A percentile compares a stretch with the other conserved stretches of the same genome.
These are phyloP conservation scores for Zele albiditarsus DNA, from an alignment of 2,888 invertebrate genomes.

Conservation along the genomic window DNA sequence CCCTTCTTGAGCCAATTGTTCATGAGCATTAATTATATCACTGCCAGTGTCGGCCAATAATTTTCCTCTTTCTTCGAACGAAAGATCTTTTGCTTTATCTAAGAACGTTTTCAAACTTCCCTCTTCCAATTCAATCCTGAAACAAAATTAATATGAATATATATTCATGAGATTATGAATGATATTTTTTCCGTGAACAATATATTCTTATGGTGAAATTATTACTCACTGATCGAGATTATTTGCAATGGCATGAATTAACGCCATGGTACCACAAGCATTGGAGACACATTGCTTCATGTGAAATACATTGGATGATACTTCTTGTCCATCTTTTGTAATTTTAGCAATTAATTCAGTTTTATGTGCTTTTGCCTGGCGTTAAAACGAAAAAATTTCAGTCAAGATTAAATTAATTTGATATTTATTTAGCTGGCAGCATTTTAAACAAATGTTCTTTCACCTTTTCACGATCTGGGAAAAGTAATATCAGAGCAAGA, in stretches of 20 bases:
- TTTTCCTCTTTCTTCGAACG: slow-evolving; percentile 84
- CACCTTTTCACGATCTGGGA: slow-evolving; percentile 86
- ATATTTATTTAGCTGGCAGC: slow-evolving; percentile 27
- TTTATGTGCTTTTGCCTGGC: slow-evolving; percentile 81
- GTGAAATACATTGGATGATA: slow-evolving; percentile 84
- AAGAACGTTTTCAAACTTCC: slow-evolving; percentile 87
- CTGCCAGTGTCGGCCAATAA: slow-evolving; percentile 80
- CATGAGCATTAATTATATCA: slow-evolving; percentile 86
- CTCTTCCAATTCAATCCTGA: slow-evolving; percentile 80
- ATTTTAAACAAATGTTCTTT: slow-evolving; percentile 6
- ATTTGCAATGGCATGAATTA: slow-evolving; percentile 95
- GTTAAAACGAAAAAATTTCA: slow-evolving; percentile 49
- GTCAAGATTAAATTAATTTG: not conserved
- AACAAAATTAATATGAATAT: slow-evolving; percentile 29
- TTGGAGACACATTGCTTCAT: slow-evolving; percentile 94
- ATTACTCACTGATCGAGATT: slow-evolving; percentile 79
- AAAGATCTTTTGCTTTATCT: slow-evolving; percentile 79
- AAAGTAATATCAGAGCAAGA: slow-evolving; percentile 89
- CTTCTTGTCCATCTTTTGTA: slow-evolving; percentile 78
- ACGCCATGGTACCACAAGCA: slow-evolving; percentile 97
- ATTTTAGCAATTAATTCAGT: slow-evolving; percentile 80
- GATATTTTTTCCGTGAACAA: no score
- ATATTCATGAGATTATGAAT: no score
- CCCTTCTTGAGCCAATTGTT: slow-evolving; percentile 90
- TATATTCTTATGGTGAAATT: not conserved